These are phyloP conservation scores for Trachymyrmex cornetzi DNA, from an alignment of 1,140 invertebrate genomes.

Conservation along the genomic window DNA sequence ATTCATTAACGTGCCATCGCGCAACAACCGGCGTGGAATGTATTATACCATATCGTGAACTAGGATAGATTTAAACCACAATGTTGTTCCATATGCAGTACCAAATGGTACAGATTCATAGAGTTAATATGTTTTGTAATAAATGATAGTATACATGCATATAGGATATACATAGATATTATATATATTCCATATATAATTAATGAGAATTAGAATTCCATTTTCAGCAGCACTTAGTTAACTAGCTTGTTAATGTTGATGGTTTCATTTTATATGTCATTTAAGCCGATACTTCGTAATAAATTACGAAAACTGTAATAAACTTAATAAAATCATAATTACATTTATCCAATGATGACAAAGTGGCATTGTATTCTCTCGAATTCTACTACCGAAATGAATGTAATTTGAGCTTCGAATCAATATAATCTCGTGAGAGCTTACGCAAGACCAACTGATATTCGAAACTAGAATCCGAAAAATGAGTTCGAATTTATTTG, in stretches of 20 bases:
- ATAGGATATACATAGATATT: neutral
- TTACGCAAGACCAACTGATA: slow-evolving; percentile 9
- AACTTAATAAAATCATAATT: neutral
- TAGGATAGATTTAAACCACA: slow-evolving; percentile 24
- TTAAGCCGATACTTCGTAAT: neutral
- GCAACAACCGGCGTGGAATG: slow-evolving; percentile 28
- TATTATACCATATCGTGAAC: slow-evolving; percentile 37
- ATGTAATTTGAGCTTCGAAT: slow-evolving; percentile 1
- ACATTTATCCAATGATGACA: neutral
- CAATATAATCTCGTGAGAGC: neutral
- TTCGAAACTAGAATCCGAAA: slow-evolving; percentile 14
- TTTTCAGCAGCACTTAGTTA: slow-evolving; percentile 25
- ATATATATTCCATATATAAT: neutral
- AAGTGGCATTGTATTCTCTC: neutral
- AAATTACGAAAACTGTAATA: neutral
- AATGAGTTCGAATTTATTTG: slow-evolving; percentile 53
- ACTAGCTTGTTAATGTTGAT: neutral
- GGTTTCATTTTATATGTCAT: slow-evolving; percentile 9
- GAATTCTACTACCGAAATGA: neutral
- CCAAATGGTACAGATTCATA: neutral
- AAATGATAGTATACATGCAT: neutral
- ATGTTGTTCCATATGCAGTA: slow-evolving; percentile 4
- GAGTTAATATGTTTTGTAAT: neutral
- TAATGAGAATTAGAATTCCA: slow-evolving; percentile 13
- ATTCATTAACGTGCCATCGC: slow-evolving; percentile 44